These are phyloP conservation scores for Apolygus lucorum DNA, from an alignment of 1,140 invertebrate species.

Conservation along the genomic window DNA sequence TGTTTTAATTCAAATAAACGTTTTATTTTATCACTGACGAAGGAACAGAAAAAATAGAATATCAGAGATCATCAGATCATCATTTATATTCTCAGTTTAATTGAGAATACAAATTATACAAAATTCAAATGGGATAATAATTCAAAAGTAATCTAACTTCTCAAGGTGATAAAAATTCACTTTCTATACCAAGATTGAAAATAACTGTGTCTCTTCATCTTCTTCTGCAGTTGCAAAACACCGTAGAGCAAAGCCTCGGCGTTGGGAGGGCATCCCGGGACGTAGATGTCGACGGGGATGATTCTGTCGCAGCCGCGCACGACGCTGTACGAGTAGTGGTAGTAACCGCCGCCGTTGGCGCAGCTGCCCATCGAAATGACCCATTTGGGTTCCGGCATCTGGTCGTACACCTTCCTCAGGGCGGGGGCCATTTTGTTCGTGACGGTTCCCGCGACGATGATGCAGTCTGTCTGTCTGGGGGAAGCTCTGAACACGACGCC, in stretches of 20 bases:
- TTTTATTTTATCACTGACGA: too few relatives aligned
- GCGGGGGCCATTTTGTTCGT: slow-evolving; percentile 99
- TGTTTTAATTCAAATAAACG: too few relatives aligned
- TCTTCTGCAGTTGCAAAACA: slow-evolving; percentile 90
- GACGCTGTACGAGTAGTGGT: slow-evolving; percentile 97
- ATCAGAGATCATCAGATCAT: too few relatives aligned
- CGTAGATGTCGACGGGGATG: slow-evolving; percentile 97
- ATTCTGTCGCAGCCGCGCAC: slow-evolving; percentile 95
- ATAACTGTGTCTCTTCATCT: slow-evolving; percentile 80
- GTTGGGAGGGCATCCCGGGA: slow-evolving; percentile 93
- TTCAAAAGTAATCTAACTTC: too few relatives aligned
- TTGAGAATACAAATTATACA: too few relatives aligned
- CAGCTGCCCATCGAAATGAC: slow-evolving; percentile 99
- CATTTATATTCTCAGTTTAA: too few relatives aligned
- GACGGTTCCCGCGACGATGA: slow-evolving; percentile 95
- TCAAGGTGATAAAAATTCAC: slow-evolving; percentile 44
- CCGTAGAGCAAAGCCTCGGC: slow-evolving; percentile 95
- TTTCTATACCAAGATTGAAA: slow-evolving; percentile 87
- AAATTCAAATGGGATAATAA: too few relatives aligned
- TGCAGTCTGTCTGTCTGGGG: slow-evolving; percentile 88
- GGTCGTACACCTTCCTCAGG: slow-evolving; percentile 82
- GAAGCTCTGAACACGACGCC: slow-evolving; percentile 94
- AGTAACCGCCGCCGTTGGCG: slow-evolving; percentile 98
- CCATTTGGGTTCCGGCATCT: slow-evolving; percentile 92
- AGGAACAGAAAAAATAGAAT: too few relatives aligned